These are phyloP conservation scores for Drosophila limbata DNA, from an alignment of 2,888 invertebrate species.

Conservation along the genomic window DNA sequence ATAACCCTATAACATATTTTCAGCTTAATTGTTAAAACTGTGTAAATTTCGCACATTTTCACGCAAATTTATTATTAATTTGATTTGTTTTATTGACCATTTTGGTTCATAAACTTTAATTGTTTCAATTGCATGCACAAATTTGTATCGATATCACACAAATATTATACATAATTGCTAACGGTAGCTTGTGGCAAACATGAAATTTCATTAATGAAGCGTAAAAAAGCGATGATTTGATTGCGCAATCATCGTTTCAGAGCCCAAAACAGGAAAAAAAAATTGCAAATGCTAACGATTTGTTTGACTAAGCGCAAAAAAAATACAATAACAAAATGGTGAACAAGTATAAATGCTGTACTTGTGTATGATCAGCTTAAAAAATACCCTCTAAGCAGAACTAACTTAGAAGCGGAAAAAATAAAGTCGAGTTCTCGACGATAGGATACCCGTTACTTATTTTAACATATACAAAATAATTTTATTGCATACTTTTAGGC, in stretches of 20 bases:
- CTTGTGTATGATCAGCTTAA: not conserved
- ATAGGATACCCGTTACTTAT: no score
- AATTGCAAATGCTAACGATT: constrained; percentile 68
- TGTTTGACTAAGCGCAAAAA: constrained; percentile 64
- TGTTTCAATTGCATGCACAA: constrained; percentile 21
- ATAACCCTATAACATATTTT: not conserved
- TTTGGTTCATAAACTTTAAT: constrained; percentile 33
- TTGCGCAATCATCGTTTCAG: constrained; percentile 49
- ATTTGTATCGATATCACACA: constrained; percentile 21
- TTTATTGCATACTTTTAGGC: no score
- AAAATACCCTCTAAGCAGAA: constrained; percentile 2
- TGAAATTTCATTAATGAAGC: constrained; percentile 70
- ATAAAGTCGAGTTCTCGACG: no score
- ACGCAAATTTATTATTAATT: constrained; percentile 9
- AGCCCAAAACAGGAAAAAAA: constrained; percentile 7
- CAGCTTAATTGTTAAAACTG: not conserved
- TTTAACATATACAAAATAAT: no score
- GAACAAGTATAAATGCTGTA: not conserved
- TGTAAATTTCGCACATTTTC: not conserved
- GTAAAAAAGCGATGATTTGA: constrained; percentile 76
- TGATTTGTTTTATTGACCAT: not conserved
- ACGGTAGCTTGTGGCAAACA: constrained; percentile 48
- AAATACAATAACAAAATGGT: constrained; percentile 44
- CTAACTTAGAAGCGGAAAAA: no score
- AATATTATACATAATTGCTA: constrained; percentile 52